Evolutionary conservation across 1,140 invertebrate species (phyloP), one percentile per base, ranked within the genome.

Genomic region (Aethina tumida): DNA sequence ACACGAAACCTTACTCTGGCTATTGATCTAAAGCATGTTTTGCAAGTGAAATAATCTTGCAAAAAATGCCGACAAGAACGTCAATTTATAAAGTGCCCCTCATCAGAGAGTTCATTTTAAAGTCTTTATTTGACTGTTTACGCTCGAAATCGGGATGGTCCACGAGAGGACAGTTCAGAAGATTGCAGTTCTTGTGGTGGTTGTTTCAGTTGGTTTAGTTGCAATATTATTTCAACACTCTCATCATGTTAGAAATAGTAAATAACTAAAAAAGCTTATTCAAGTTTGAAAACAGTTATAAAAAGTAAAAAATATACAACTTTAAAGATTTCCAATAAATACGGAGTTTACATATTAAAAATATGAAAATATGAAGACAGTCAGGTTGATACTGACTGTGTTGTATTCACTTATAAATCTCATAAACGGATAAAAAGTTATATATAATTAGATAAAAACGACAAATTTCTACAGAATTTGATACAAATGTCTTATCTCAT

Each of bases 281-380:
- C 28, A 43, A n/a, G n/a, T n/a, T n/a, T 56, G 37, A 45, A 56
- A 59, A 56, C 43, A 55, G 52, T 56, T 58, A 59, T 56, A 53
- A 59, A 60, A 55, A 57, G 55, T 58, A 58, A 55, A 60, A 60
- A 58, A 60, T 58, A 55, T 58, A 55, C 50, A 55, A 58, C 49
- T 55, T 56, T 49, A 54, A 59, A 55, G 47, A 47, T 53, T 53
- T 54, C 49, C 52, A 56, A 58, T 58, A 55, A 55, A 58, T 58
- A 58, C 52, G 43, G 43, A 52, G 54, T 45, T 49, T 56, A 53
- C 40, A 55, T 55, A 53, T 46, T 55, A 54, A 56, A 56, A 58
- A 57, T 53, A 53, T 53, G 49, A 57, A 57, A 52, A 43, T 41
- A 55, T 35, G 49, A 49, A 42, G 43, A 41, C 49, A 45, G 46